Conservation (phyloP, 2,888 invertebrate genomes). For the Steinernema carpocapsae region DNA sequence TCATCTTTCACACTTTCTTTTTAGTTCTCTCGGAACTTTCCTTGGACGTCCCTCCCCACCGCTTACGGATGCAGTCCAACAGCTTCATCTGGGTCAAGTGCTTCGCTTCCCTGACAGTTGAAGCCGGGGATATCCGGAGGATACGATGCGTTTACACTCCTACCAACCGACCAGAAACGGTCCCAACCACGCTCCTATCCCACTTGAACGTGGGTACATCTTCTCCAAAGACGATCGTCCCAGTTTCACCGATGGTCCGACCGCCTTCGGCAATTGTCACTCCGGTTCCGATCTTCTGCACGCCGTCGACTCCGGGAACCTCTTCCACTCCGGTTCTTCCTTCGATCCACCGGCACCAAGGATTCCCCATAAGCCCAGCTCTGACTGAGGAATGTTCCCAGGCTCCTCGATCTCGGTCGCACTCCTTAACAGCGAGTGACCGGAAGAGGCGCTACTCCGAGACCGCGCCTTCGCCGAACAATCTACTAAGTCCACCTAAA, state of each 20-base stretch:
- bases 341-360: constrained; percentile 15
- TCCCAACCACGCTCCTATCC: neutral
- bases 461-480: neutral
- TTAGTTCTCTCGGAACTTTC: neutral
- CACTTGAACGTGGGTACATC: too few relatives aligned
- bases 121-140: neutral
- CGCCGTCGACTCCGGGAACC: constrained; percentile 3
- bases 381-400: constrained; percentile 5
- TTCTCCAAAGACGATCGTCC: neutral
- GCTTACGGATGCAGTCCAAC: constrained; percentile 10
- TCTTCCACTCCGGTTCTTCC: neutral
- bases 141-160: constrained; percentile 23
- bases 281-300: neutral
- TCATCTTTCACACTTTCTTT: neutral
- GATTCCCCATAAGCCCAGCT: constrained; percentile 6
- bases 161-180: neutral
- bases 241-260: constrained; percentile 9
- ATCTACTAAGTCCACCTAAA: neutral
- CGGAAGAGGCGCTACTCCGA: neutral
- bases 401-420: neutral
- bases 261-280: neutral
- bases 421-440: neutral
- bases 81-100: constrained; percentile 13
- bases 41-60: neutral
- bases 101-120: neutral